Evolutionary conservation across 1,140 invertebrate genomes (phyloP).

Genomic region (Harpegnathos saltator): DNA sequence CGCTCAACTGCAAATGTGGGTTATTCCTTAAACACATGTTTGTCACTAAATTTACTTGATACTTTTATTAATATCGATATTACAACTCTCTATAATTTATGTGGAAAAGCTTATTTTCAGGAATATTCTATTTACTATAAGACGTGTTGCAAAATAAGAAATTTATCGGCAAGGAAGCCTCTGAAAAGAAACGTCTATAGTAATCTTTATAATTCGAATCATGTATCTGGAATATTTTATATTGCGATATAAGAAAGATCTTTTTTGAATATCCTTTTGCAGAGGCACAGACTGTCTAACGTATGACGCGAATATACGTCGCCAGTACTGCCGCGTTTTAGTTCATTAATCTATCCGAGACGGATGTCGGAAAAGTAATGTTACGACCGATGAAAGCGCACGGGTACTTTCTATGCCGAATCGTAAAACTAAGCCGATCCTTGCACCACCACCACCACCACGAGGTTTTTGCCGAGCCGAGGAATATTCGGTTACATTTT

Average conservation of each 20-base stretch:
- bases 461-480: neutral
- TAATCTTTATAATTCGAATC: neutral
- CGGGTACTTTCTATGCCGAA: slow-evolving; percentile 66
- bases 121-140: neutral
- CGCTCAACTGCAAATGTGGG: neutral
- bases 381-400: slow-evolving; percentile 60
- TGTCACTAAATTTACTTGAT: neutral
- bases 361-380: neutral
- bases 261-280: neutral
- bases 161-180: neutral
- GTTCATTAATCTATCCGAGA: slow-evolving; percentile 55
- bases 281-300: slow-evolving; percentile 2
- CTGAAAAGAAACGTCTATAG: neutral
- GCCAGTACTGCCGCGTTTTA: slow-evolving; percentile 2
- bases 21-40: neutral
- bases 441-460: neutral
- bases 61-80: neutral
- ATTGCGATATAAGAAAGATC: neutral
- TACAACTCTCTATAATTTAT: neutral
- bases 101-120: neutral
- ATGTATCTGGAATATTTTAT: neutral
- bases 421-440: slow-evolving; percentile 64
- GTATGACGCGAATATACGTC: neutral
- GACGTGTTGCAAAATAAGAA: neutral
- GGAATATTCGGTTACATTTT: slow-evolving; percentile 20